Base-by-base conservation (phyloP, 2,113 vertebrate species). In the Pseudorhombus dupliciocellatus region DNA sequence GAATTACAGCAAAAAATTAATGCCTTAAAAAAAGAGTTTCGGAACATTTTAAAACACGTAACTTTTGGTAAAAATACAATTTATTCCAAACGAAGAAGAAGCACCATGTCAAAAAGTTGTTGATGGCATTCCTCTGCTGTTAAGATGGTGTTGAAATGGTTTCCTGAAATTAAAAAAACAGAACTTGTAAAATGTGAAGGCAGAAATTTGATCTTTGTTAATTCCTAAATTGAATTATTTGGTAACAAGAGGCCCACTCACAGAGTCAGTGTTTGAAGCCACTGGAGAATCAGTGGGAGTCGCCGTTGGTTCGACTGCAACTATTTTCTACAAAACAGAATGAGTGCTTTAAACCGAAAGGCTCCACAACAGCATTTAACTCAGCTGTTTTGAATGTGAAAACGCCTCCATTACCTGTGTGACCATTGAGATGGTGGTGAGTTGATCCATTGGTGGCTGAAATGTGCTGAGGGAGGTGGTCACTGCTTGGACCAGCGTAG, bases 41-140 rank as follows among this genome's bases (percentile, higher is more conserved):
- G 14, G 46, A 73, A 79, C 62, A 56, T 88, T 90, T 66, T 94
- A 92, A 95, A 95, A 96, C 89, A 93, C 91, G 92, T 75, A n/a
- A 64, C 24, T 86, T 88, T 93, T 93, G 94, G 93, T 96, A 96
- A 97, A 95, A 97, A 94, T 94, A 95, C 94, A 95, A 91, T 94
- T 93, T 94, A 93, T 89, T 94, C 64, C 80, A 78, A 83, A 80
- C 81, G 93, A 94, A 90, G 42, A 18, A 46, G 92, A 92, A 98
- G 96, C 96, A 98, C 96, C 97, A 94, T 90, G 86, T 91, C 93
- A 91, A 90, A 77, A 89, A 90, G 81, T 81, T 84, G 86, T 80
- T 44, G 84, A 88, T 81, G 79, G 81, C 83, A 88, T 88, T 90
- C 88, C 77, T 90, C 86, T 92, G 91, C 85, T 88, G 87, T 85